These are phyloP conservation scores for Microplitis deprimator DNA, from an alignment of 2,888 invertebrate species.

Conservation along the genomic window DNA sequence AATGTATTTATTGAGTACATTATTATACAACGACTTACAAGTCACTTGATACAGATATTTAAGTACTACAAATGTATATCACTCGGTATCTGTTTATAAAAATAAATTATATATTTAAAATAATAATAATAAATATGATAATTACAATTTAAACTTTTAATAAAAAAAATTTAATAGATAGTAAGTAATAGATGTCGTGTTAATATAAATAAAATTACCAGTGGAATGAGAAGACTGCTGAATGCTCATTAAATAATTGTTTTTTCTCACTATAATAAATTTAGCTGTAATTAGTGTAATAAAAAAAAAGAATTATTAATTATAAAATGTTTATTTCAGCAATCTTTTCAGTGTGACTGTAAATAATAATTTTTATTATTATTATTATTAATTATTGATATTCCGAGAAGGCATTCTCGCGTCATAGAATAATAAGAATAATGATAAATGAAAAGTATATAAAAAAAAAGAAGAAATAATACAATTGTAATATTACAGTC, in stretches of 20 bases:
- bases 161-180: background rate
- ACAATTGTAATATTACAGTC: background rate
- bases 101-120: background rate
- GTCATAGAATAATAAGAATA: background rate
- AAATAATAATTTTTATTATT: background rate
- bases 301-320: background rate
- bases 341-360: background rate
- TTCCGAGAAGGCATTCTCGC: background rate
- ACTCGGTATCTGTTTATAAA: background rate
- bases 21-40: background rate
- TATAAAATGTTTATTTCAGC: conserved; percentile 4
- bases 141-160: background rate
- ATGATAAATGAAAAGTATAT: background rate
- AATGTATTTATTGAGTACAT: background rate
- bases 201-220: background rate
- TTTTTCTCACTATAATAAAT: background rate
- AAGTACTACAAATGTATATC: background rate
- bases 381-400: background rate
- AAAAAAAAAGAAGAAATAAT: background rate
- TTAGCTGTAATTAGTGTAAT: background rate
- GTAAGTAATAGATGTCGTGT: background rate
- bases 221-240: conserved; percentile 18
- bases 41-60: background rate
- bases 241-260: conserved; percentile 4
- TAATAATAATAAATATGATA: background rate